Percentiles rank a stretch among this genome's conserved stretches.
These are phyloP conservation scores for Aromia moschata DNA, from an alignment of 2,888 invertebrate species.

Conservation along the genomic window DNA sequence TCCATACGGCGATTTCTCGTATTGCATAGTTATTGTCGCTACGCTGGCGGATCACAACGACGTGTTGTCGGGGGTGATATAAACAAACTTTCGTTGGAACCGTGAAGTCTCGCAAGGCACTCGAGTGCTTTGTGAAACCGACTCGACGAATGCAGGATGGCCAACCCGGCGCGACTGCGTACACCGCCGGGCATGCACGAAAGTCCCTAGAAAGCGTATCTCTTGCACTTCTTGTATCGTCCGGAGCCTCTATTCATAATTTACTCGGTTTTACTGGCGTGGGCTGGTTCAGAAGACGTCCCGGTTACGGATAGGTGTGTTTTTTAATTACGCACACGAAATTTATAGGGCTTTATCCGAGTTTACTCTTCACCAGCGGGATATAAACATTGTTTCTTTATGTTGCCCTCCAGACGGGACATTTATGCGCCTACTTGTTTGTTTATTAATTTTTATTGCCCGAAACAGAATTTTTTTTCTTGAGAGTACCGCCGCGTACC, in stretches of 20 bases:
- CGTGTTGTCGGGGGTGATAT: background rate
- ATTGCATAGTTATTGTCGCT: background rate
- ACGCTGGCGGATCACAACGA: background rate
- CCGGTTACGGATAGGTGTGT: conserved; percentile 1
- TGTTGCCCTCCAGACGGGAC: background rate
- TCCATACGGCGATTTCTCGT: background rate
- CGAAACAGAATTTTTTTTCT: conserved; percentile 7
- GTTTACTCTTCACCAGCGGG: background rate
- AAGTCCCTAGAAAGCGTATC: conserved; percentile 38
- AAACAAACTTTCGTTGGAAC: background rate
- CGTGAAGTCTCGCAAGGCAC: background rate
- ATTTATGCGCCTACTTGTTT: conserved; percentile 7
- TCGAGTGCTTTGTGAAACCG: conserved; percentile 31
- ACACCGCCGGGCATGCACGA: conserved; percentile 22
- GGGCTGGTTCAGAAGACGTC: conserved; percentile 5
- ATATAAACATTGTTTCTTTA: conserved; percentile 16
- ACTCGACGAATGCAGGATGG: conserved; percentile 33
- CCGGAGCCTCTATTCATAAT: conserved; percentile 26
- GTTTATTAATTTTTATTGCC: conserved; percentile 17
- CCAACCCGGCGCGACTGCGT: conserved; percentile 42
- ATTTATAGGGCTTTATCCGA: background rate
- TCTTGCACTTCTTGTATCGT: conserved; percentile 30
- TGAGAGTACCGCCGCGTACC: background rate
- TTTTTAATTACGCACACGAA: conserved; percentile 13
- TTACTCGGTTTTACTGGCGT: conserved; percentile 28